Percentiles rank a stretch among this genome's conserved stretches.
phyloP scores from a whole-genome alignment of 2,888 invertebrate genomes.

The Marronus borbonicus region DNA sequence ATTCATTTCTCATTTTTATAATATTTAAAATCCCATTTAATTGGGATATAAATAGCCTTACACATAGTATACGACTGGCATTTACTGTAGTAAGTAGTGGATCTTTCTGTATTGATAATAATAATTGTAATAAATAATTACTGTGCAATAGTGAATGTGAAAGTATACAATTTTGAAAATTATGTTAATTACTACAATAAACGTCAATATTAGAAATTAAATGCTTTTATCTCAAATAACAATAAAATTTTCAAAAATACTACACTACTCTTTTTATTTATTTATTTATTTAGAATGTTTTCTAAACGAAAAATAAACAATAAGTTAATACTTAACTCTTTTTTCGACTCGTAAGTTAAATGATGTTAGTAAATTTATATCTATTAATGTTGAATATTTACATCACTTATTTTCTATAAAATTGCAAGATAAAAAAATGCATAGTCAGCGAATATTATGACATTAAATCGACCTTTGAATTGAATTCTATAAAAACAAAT shows the following conservation, averaged over 20 bases:
- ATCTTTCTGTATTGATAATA: conserved; percentile 57
- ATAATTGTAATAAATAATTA: conserved; percentile 45
- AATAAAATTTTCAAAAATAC: conserved; percentile 13
- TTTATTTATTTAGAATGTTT: background rate
- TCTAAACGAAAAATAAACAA: background rate
- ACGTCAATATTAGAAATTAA: conserved; percentile 62
- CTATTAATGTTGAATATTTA: no score
- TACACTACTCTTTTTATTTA: conserved; percentile 25
- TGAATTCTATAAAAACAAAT: no score
- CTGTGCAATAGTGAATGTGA: conserved; percentile 67
- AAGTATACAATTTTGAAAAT: conserved; percentile 62
- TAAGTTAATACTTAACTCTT: no score
- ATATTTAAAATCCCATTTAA: conserved; percentile 8
- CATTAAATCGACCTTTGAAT: no score
- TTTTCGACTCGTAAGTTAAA: no score
- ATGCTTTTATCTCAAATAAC: conserved; percentile 67
- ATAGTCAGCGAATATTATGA: no score
- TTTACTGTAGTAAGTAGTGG: conserved; percentile 59
- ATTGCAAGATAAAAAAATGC: no score
- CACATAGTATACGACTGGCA: conserved; percentile 67
- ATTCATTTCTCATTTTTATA: conserved; percentile 26
- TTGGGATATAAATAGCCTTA: conserved; percentile 65
- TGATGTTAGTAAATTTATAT: no score
- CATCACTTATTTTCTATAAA: no score
- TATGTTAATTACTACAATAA: conserved; percentile 62